Evolutionary conservation across 2,888 invertebrate species (phyloP).

Genomic region (Chrysolina oricalcia): DNA sequence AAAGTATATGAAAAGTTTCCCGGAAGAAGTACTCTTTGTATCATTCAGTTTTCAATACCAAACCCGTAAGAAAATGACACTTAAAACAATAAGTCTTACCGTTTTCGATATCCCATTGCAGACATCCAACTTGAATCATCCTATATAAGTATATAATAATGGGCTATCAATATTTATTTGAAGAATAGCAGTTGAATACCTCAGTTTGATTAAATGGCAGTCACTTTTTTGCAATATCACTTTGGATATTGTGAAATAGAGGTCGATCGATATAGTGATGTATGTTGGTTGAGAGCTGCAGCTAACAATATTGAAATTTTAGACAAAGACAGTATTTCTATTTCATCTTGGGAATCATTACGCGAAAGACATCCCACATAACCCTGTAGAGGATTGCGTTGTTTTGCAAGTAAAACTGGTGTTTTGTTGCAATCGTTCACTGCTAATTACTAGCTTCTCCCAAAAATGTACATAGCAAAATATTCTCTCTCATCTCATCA

Average conservation of each 20-base stretch:
- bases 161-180: no score
- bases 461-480: conserved; percentile 19
- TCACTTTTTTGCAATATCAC: no score
- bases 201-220: no score
- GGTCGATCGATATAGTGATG: background rate
- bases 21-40: no score
- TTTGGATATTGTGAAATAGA: background rate
- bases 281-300: background rate
- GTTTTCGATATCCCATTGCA: no score
- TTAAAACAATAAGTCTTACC: no score
- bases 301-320: background rate
- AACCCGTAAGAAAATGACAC: no score
- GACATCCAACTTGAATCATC: no score
- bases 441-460: background rate
- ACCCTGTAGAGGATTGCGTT: background rate
- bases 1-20: no score
- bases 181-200: no score
- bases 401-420: background rate
- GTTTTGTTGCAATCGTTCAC: background rate
- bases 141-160: no score
- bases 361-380: background rate
- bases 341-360: background rate
- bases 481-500: background rate
- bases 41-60: no score
- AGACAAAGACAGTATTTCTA: background rate